These are phyloP conservation scores for Lagorchestes hirsutus DNA, from an alignment of 2,797 vertebrate species.

Conservation along the genomic window DNA sequence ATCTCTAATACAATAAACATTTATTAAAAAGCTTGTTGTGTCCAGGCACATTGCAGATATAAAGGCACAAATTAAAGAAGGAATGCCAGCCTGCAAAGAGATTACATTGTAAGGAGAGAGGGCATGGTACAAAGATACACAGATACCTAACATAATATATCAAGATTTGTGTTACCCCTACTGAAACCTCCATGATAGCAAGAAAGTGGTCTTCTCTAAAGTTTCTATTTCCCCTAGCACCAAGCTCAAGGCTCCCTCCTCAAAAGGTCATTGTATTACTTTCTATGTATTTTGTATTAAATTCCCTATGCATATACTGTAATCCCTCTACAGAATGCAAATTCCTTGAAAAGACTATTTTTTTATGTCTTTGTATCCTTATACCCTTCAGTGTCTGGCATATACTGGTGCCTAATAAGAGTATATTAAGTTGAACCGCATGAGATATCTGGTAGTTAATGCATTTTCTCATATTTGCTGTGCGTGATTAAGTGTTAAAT, in stretches of 20 bases:
- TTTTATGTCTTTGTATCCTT: background rate
- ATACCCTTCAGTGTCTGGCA: background rate
- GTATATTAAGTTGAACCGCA: background rate
- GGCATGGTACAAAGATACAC: background rate
- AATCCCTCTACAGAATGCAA: background rate
- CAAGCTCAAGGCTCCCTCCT: background rate
- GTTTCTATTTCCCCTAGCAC: background rate
- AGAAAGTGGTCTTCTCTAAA: background rate
- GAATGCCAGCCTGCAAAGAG: background rate
- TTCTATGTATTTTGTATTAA: background rate
- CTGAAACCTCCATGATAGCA: background rate
- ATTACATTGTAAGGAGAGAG: background rate
- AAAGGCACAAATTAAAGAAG: background rate
- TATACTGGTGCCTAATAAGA: background rate
- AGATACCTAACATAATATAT: background rate
- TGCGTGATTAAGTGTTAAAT: background rate
- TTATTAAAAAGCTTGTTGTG: background rate
- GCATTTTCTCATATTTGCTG: background rate
- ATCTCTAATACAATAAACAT: background rate
- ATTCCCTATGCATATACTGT: background rate
- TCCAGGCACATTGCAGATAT: background rate
- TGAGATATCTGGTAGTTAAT: background rate
- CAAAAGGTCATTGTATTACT: background rate
- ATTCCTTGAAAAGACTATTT: background rate
- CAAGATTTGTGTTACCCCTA: background rate